Conservation (phyloP, 37 sponge, comb jelly and placozoan species). For the Crambe crambe region DNA sequence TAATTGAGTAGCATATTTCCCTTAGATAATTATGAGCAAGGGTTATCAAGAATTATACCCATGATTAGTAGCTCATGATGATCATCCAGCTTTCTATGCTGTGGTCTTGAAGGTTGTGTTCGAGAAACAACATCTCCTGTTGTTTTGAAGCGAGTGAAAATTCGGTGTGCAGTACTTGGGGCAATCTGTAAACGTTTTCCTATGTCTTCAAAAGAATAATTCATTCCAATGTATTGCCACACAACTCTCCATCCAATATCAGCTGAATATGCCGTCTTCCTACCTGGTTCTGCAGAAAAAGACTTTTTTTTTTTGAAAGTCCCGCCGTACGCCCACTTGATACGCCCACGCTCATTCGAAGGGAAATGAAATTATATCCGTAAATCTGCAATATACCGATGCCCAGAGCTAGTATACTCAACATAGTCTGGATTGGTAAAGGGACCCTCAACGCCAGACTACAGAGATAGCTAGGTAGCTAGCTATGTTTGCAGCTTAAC, state of each 20-base stretch:
- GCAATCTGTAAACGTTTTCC: slow-evolving; percentile 31
- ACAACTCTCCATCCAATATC: slow-evolving; percentile 56
- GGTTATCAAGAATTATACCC: slow-evolving; percentile 27
- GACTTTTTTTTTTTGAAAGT: neutral
- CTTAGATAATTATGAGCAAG: slow-evolving; percentile 35
- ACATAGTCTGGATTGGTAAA: no score
- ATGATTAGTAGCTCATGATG: slow-evolving; percentile 50
- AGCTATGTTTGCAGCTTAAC: no score
- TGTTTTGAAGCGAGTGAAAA: slow-evolving; percentile 25
- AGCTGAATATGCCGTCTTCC: slow-evolving; percentile 21
- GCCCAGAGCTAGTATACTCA: no score
- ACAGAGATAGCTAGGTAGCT: no score
- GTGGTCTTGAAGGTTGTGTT: neutral
- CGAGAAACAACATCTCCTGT: slow-evolving; percentile 4
- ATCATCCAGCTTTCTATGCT: slow-evolving; percentile 20
- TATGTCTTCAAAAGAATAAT: slow-evolving; percentile 11
- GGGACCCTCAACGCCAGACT: no score
- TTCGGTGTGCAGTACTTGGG: slow-evolving; percentile 35
- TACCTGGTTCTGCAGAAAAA: slow-evolving; percentile 33
- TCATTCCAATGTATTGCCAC: slow-evolving; percentile 41
- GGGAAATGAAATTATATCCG: slow-evolving; percentile 1
- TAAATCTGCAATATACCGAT: no score
- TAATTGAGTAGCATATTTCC: slow-evolving; percentile 32
- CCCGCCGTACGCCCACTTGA: neutral
- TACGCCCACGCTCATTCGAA: slow-evolving; percentile 5